Base-by-base conservation (phyloP, 2,797 vertebrate species). In the Etheostoma nigrum region DNA sequence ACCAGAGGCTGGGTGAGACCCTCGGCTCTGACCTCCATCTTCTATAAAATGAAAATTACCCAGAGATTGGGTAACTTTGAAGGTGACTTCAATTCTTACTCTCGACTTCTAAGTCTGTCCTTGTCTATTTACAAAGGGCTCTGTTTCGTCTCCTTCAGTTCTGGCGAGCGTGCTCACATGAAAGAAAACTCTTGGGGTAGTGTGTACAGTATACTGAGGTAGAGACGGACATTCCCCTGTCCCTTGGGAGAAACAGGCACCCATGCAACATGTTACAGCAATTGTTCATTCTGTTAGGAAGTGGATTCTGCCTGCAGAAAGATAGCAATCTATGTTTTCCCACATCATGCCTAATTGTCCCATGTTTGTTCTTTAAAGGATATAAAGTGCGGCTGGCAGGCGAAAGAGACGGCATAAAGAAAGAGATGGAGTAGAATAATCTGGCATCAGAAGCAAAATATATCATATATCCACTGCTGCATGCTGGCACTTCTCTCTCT, bases 361-460 rank as follows among this genome's bases (percentile, higher is more conserved):
- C 18, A 67, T 72, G 80, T 74, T 52, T 64, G 67, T 75, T 80
- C 49, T 75, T 70, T 33, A 49, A 59, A 76, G 30, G 62, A 54
- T 25, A 74, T 76, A 72, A 88, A 54, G 54, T 23, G 30, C 57
- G 48, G 40, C 52, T 61, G 66, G 65, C 65, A 71, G 55, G 57
- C 67, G 59, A 60, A 21, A 79, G 73, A 81, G 75, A 23, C 2
- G 47, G 70, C 51, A 71, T 77, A 75, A 77, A 64, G 81, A 81
- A 80, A 54, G 55, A 78, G 64, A 73, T 68, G 40, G 76, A 75
- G 70, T 78, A 80, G 72, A 86, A 86, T 80, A 87, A 90, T 88
- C 67, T 62, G 67, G 62, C 52, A 85, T 86, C 74, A 83, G 72
- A 87, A 74, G 47, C 67, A 61, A 85, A 86, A 71, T 63, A 76